Evolutionary conservation across 2,888 invertebrate species (phyloP).

Genomic region (Amiota mariae): DNA sequence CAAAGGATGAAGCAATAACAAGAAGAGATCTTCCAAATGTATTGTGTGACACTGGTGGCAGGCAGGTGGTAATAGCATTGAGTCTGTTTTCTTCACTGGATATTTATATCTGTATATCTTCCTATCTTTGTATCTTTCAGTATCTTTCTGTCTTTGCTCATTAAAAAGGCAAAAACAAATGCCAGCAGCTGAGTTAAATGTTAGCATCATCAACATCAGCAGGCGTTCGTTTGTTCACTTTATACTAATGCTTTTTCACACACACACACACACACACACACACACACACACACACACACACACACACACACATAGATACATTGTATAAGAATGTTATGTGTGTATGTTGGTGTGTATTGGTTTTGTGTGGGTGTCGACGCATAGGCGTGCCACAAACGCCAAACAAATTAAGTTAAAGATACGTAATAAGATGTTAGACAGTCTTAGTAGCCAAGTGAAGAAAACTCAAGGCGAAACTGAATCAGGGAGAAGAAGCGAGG

Average conservation of each 20-base stretch:
- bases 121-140: not conserved
- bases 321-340: not conserved
- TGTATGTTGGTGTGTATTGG: not conserved
- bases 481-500: too few relatives aligned
- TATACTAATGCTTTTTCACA: too few relatives aligned
- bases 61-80: not conserved
- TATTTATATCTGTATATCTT: not conserved
- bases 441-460: constrained; percentile 2
- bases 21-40: not conserved
- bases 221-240: not conserved
- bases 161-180: not conserved
- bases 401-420: constrained; percentile 30
- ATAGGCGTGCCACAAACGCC: constrained; percentile 36
- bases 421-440: constrained; percentile 10
- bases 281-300: too few relatives aligned
- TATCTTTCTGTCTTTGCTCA: constrained; percentile 2
- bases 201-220: constrained; percentile 18
- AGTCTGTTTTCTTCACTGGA: not conserved
- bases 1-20: too few relatives aligned
- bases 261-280: too few relatives aligned
- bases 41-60: not conserved
- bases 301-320: too few relatives aligned
- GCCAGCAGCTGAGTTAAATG: constrained; percentile 24
- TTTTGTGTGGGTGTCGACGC: constrained; percentile 11
- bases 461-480: too few relatives aligned